A percentile compares a stretch with the other conserved stretches of the same genome.
Conservation (phyloP, 2,113 vertebrate genomes). For the Tyto alba region DNA sequence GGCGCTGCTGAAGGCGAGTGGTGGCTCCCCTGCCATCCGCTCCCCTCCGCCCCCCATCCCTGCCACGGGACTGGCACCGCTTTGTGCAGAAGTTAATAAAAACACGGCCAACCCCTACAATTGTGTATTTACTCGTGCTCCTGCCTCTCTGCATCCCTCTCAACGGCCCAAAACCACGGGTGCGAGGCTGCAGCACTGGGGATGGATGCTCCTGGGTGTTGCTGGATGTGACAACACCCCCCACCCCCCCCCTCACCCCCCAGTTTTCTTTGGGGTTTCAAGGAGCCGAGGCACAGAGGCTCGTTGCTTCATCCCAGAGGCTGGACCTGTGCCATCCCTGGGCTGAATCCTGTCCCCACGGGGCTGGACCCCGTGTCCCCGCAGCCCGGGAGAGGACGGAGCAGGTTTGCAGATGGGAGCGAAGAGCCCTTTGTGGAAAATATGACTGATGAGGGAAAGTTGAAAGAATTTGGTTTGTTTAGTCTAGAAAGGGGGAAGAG, state of each 20-base stretch:
- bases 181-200: background rate
- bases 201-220: background rate
- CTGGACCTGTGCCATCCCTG: background rate
- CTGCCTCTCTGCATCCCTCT: background rate
- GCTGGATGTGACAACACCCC: background rate
- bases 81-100: background rate
- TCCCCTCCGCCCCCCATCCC: background rate
- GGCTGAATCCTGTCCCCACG: background rate
- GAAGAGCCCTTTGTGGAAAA: background rate
- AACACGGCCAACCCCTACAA: background rate
- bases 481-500: background rate
- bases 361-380: background rate
- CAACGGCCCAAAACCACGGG: fast-evolving
- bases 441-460: background rate
- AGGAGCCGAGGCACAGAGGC: fast-evolving
- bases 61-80: background rate
- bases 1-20: background rate
- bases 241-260: too few species aligned
- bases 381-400: background rate
- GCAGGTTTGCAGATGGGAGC: background rate
- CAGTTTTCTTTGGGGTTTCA: background rate
- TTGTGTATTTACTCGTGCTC: fast-evolving
- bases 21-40: fast-evolving
- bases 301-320: background rate
- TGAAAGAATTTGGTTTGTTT: background rate